These are phyloP conservation scores for Yponomeuta sedellus DNA, from an alignment of 2,888 invertebrate genomes.

Conservation along the genomic window DNA sequence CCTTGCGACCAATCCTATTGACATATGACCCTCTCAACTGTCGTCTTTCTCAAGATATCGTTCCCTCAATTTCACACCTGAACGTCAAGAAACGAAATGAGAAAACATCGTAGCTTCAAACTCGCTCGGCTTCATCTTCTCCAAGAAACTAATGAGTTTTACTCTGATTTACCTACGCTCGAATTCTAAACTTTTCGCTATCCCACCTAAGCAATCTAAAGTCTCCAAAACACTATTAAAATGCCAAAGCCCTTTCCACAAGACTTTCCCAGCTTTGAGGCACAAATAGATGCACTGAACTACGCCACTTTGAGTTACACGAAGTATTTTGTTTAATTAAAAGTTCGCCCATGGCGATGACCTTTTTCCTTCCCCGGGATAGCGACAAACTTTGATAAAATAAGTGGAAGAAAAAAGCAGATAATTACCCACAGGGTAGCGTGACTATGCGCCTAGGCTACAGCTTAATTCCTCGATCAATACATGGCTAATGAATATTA, in stretches of 20 bases:
- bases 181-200: not conserved
- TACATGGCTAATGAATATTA: too few relatives aligned
- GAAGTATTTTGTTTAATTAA: conserved; percentile 13
- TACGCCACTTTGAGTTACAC: conserved; percentile 8
- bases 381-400: not conserved
- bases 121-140: too few relatives aligned
- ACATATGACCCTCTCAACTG: too few relatives aligned
- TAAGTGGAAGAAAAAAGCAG: not conserved
- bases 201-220: not conserved
- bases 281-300: not conserved
- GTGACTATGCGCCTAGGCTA: not conserved
- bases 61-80: too few relatives aligned
- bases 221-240: not conserved
- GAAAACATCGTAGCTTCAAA: too few relatives aligned
- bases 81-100: too few relatives aligned
- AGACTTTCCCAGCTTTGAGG: not conserved
- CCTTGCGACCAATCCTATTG: too few relatives aligned
- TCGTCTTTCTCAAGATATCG: too few relatives aligned
- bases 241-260: not conserved
- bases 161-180: not conserved
- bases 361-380: not conserved
- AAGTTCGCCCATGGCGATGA: not conserved
- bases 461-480: not conserved
- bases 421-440: not conserved
- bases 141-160: too few relatives aligned